phyloP scores from a whole-genome alignment of 2,797 vertebrate genomes.

The Oceanodroma leucorhoa region DNA sequence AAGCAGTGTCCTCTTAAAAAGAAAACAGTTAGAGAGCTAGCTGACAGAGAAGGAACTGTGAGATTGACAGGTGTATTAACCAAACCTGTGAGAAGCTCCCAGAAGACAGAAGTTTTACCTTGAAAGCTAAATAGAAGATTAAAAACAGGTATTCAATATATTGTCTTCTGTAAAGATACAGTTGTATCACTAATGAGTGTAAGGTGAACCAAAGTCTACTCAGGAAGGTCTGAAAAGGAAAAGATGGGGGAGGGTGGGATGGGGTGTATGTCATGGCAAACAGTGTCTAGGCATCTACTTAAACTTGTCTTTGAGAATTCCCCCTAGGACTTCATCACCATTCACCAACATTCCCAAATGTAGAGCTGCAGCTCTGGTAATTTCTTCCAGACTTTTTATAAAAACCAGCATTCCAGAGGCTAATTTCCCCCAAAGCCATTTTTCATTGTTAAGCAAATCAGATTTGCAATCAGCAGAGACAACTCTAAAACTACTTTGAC shows the following conservation, averaged over 20 bases:
- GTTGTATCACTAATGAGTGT: not conserved
- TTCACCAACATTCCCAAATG: not conserved
- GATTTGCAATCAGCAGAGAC: not conserved
- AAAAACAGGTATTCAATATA: not conserved
- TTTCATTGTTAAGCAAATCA: not conserved
- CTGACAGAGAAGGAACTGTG: not conserved
- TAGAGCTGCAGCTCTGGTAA: not conserved
- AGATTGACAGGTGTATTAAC: not conserved
- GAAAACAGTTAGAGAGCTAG: not conserved
- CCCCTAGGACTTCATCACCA: not conserved
- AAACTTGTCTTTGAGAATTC: constrained; percentile 24
- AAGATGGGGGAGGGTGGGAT: not conserved
- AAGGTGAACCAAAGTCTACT: not conserved
- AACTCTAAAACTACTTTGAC: not conserved
- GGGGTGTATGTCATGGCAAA: not conserved
- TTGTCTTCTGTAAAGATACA: not conserved
- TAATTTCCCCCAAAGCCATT: constrained; percentile 3
- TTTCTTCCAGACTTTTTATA: constrained; percentile 35
- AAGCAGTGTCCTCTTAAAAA: not conserved
- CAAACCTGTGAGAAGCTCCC: not conserved
- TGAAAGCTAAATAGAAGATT: not conserved
- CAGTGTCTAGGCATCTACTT: constrained; percentile 4
- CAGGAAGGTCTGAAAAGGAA: not conserved
- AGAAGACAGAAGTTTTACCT: not conserved
- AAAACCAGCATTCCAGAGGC: constrained; percentile 17